Evolutionary conservation across 2,797 vertebrate genomes (phyloP), one percentile per base, ranked within the genome.

Genomic region (Lacerta viridis): DNA sequence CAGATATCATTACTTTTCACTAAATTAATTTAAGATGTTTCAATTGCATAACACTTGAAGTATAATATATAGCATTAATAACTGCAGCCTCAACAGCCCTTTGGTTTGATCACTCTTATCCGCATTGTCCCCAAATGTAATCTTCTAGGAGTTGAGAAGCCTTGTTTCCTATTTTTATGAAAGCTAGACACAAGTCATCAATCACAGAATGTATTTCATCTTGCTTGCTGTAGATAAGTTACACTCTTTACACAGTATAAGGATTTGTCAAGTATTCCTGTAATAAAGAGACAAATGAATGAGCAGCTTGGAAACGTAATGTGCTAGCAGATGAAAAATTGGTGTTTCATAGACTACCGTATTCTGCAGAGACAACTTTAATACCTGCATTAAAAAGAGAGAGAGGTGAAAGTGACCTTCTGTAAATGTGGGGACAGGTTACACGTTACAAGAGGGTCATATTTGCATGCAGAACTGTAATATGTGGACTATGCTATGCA

Each of bases 221-320:
- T 89, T 85, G 78, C 88, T 85, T 86, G 46, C 88, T 39, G 36
- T 86, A 89, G 79, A 85, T 89, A 86, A 85, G 71, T 86, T 89
- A 81, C 84, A 80, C 71, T 85, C 33, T 81, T 86, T 86, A 82
- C 78, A 76, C 59, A 18, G 71, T 75, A 89, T 86, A 81, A 81
- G 84, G 78, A 55, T 85, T 89, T 89, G 88, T 85, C 59, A 86
- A 81, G 50, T 82, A 75, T 85, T 86, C 83, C 78, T 68, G 59
- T 85, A 89, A 86, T 89, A 89, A 86, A 89, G 71, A 89, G 84
- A 89, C 71, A 85, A 89, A 89, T 88, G 82, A 80, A 79, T 81
- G 33, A 86, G 83, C 69, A 76, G 78, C 83, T 82, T 69, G 84
- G 78, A 85, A 81, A 68, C 3, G 43, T 89, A 89, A 85, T 82